Conservation (phyloP, 1,140 invertebrate species). For the Tetragonula clypearis region DNA sequence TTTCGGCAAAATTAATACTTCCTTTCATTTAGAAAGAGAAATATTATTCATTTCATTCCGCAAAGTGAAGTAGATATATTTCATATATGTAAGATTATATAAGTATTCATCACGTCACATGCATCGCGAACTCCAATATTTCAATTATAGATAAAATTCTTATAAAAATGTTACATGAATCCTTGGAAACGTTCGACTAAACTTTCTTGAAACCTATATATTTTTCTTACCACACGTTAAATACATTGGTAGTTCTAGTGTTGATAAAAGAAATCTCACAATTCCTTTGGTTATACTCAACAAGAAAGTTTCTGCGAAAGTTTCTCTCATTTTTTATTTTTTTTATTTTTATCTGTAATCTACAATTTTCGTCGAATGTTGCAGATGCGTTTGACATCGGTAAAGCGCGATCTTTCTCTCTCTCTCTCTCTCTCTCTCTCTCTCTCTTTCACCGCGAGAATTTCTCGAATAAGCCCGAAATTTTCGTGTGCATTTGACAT, state of each 20-base stretch:
- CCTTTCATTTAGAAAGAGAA: neutral
- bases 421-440: too few relatives aligned
- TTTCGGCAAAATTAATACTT: neutral
- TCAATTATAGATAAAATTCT: neutral
- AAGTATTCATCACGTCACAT: neutral
- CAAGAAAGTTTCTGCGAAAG: neutral
- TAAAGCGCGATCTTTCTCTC: constrained; percentile 46
- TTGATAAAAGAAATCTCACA: neutral
- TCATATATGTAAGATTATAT: too few relatives aligned
- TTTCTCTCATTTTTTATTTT: neutral
- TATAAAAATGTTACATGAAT: neutral
- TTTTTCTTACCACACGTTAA: neutral
- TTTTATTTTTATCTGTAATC: constrained; percentile 1
- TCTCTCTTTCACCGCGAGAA: too few relatives aligned
- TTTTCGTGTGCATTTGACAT: constrained; percentile 24
- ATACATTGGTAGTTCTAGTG: neutral
- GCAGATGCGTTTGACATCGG: neutral
- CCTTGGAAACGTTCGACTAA: neutral
- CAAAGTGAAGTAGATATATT: neutral
- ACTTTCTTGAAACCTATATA: neutral
- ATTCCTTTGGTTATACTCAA: too few relatives aligned
- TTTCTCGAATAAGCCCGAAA: constrained; percentile 22
- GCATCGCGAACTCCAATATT: neutral
- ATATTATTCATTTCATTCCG: neutral
- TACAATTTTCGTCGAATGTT: constrained; percentile 7